These are phyloP conservation scores for Mesitornis unicolor DNA, from an alignment of 2,113 vertebrate species.

Conservation along the genomic window DNA sequence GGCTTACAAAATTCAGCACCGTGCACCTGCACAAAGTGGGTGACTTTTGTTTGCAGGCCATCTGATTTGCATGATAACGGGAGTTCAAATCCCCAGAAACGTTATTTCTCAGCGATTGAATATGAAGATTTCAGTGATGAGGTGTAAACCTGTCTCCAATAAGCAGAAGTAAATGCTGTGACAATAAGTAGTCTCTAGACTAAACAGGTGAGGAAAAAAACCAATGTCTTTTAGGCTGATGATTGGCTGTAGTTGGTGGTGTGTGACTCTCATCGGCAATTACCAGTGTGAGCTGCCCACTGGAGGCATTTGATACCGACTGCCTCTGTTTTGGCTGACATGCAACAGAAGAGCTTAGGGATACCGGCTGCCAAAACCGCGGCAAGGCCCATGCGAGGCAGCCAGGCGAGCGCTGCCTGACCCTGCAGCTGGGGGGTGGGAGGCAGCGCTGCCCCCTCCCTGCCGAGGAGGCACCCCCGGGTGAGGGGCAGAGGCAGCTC, in stretches of 20 bases:
- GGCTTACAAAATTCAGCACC: neutral
- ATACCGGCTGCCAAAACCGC: rapidly evolving
- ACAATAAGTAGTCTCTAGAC: neutral
- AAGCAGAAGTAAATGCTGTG: neutral
- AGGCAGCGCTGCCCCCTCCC: neutral
- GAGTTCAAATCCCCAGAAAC: neutral
- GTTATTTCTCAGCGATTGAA: neutral
- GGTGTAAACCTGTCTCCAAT: neutral
- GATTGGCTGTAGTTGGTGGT: neutral
- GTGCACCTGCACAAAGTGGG: neutral
- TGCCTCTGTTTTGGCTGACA: neutral
- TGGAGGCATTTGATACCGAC: neutral
- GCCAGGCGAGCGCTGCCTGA: rapidly evolving
- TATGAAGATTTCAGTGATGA: neutral
- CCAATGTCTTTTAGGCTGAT: neutral
- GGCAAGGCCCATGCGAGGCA: rapidly evolving
- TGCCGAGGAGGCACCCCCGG: neutral
- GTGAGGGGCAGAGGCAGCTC: neutral
- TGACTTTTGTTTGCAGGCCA: neutral
- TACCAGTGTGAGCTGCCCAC: neutral
- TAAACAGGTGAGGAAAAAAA: neutral
- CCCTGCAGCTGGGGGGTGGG: neutral
- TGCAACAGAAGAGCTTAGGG: neutral
- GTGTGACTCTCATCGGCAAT: neutral
- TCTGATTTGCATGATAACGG: neutral